These are phyloP conservation scores for Callopanchax toddi DNA, from an alignment of 2,113 vertebrate species.

Conservation along the genomic window DNA sequence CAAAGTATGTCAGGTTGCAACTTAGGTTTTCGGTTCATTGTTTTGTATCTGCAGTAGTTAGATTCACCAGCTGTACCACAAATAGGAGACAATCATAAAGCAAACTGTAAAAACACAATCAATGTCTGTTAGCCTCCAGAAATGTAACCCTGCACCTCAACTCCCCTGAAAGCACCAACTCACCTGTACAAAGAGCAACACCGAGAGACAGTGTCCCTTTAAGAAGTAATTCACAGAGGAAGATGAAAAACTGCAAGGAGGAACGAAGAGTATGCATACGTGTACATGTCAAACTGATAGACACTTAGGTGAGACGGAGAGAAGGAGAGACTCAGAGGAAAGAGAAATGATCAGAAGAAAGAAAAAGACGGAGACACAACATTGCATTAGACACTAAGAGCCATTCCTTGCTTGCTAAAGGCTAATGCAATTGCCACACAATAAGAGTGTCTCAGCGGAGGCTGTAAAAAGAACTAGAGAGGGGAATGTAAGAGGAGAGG, in stretches of 20 bases:
- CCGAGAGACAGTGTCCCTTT: constrained; percentile 69
- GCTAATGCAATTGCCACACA: constrained; percentile 82
- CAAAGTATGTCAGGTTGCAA: too few relatives aligned
- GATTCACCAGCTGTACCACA: too few relatives aligned
- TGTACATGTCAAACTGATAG: constrained; percentile 66
- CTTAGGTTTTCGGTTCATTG: too few relatives aligned
- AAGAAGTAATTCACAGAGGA: constrained; percentile 68
- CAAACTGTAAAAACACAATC: constrained; percentile 58
- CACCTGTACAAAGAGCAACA: constrained; percentile 39
- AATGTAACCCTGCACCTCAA: constrained; percentile 57
- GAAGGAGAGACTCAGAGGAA: constrained; percentile 17
- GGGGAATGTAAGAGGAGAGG: constrained; percentile 71
- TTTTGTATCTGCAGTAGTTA: too few relatives aligned
- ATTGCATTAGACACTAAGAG: constrained; percentile 80
- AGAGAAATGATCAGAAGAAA: constrained; percentile 56
- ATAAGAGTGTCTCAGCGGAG: constrained; percentile 78
- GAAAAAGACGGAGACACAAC: constrained; percentile 62
- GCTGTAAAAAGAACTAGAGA: constrained; percentile 69
- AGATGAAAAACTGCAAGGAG: constrained; percentile 60
- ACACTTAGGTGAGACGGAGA: constrained; percentile 51
- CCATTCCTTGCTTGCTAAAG: constrained; percentile 74
- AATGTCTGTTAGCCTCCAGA: constrained; percentile 53
- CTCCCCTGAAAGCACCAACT: constrained; percentile 37
- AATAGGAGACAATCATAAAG: constrained; percentile 45
- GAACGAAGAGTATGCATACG: constrained; percentile 60